Percentiles rank a stretch among this genome's conserved stretches.
phyloP scores from a whole-genome alignment of 2,113 vertebrate species.

The Bubalus kerabau region DNA sequence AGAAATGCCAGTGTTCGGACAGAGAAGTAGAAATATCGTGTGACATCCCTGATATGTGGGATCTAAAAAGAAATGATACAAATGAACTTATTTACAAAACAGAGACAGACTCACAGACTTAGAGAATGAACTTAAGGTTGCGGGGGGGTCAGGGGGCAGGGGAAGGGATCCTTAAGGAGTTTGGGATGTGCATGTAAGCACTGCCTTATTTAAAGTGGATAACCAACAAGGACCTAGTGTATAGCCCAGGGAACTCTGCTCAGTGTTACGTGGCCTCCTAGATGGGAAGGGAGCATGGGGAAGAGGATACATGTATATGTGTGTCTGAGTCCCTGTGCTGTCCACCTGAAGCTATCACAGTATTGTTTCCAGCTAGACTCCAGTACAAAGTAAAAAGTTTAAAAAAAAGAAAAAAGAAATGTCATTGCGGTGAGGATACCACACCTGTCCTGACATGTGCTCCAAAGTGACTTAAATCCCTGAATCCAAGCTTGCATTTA shows the following conservation, averaged over 20 bases:
- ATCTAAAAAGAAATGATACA: background rate
- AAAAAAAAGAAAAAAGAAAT: constrained; percentile 11
- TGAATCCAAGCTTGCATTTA: background rate
- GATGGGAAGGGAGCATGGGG: background rate
- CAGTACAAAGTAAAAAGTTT: background rate
- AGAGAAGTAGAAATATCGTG: background rate
- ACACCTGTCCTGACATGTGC: background rate
- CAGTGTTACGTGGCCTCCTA: background rate
- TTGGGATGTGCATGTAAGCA: background rate
- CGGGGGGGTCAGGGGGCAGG: accelerated
- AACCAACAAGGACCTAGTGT: background rate
- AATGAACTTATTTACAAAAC: background rate
- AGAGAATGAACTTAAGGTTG: background rate
- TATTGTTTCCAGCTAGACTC: background rate
- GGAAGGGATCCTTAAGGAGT: accelerated
- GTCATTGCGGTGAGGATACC: background rate
- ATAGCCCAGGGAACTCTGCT: background rate
- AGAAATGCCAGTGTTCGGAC: background rate
- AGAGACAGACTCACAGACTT: background rate
- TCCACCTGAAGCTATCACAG: background rate
- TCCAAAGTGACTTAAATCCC: background rate
- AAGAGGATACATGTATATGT: background rate
- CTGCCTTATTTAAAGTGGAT: background rate
- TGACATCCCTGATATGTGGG: background rate
- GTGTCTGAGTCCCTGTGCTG: background rate